Percentiles rank a stretch among this genome's conserved stretches.
These are phyloP conservation scores for Coenonympha arcania DNA, from an alignment of 2,888 invertebrate genomes.

Conservation along the genomic window DNA sequence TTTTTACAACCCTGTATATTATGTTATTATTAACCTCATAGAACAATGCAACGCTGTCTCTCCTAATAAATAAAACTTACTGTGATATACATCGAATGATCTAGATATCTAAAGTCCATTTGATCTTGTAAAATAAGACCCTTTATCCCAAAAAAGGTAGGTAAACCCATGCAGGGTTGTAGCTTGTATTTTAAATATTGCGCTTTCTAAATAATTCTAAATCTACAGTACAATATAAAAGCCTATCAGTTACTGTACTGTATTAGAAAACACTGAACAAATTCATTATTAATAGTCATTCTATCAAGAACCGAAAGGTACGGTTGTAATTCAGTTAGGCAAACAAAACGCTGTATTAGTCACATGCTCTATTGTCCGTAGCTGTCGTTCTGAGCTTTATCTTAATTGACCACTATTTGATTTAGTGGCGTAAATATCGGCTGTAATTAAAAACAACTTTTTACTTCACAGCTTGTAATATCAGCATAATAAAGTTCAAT, in stretches of 20 bases:
- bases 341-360: slow-evolving; percentile 68
- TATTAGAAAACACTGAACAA: slow-evolving; percentile 23
- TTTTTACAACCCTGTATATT: not conserved
- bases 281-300: slow-evolving; percentile 25
- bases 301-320: slow-evolving; percentile 19
- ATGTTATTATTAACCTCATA: no score
- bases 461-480: slow-evolving; percentile 18
- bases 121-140: no score
- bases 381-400: slow-evolving; percentile 66
- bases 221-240: not conserved
- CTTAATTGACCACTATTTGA: slow-evolving; percentile 73
- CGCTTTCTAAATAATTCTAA: no score
- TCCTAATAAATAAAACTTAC: no score
- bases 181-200: no score
- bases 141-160: no score
- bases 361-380: slow-evolving; percentile 63
- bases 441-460: slow-evolving; percentile 35
- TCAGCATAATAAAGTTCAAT: slow-evolving; percentile 29
- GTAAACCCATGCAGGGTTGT: no score
- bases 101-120: no score
- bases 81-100: no score
- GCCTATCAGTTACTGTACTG: slow-evolving; percentile 9
- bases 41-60: no score
- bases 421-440: slow-evolving; percentile 52
- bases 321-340: slow-evolving; percentile 51